These are phyloP conservation scores for Odobenus rosmarus DNA, from an alignment of 2,113 vertebrate species.

Conservation along the genomic window DNA sequence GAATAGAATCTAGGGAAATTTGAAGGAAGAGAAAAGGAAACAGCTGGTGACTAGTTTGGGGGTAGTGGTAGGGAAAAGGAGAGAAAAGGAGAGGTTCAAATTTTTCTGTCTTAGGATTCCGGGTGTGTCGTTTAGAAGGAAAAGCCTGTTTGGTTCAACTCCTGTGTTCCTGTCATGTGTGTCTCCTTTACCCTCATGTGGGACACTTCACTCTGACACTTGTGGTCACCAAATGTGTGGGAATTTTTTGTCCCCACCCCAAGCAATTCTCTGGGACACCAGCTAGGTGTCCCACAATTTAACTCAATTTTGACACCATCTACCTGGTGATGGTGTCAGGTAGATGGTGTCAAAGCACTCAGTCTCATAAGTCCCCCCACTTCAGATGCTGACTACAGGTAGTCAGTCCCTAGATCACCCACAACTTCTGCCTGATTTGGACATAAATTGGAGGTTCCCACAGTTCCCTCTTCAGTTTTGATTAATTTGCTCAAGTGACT, in stretches of 20 bases:
- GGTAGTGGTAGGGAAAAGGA: background rate
- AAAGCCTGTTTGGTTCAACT: background rate
- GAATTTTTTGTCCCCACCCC: rapidly evolving
- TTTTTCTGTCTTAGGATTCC: background rate
- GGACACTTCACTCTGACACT: background rate
- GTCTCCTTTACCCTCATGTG: background rate
- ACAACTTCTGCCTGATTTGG: background rate
- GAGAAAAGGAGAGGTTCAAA: background rate
- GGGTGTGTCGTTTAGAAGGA: background rate
- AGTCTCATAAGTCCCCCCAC: background rate
- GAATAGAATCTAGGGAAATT: background rate
- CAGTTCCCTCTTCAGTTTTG: background rate
- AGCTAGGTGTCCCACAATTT: background rate
- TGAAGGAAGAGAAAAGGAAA: background rate
- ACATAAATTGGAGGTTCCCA: background rate
- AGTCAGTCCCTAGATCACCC: background rate
- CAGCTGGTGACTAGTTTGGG: background rate
- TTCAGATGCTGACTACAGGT: background rate
- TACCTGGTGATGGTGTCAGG: background rate
- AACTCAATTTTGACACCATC: background rate
- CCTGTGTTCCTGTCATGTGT: background rate
- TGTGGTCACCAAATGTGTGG: background rate
- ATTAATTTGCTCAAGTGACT: background rate
- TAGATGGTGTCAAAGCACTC: background rate
- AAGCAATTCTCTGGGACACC: background rate